Evolutionary conservation across 2,113 vertebrate genomes (phyloP).

Genomic region (Urocitellus parryii): DNA sequence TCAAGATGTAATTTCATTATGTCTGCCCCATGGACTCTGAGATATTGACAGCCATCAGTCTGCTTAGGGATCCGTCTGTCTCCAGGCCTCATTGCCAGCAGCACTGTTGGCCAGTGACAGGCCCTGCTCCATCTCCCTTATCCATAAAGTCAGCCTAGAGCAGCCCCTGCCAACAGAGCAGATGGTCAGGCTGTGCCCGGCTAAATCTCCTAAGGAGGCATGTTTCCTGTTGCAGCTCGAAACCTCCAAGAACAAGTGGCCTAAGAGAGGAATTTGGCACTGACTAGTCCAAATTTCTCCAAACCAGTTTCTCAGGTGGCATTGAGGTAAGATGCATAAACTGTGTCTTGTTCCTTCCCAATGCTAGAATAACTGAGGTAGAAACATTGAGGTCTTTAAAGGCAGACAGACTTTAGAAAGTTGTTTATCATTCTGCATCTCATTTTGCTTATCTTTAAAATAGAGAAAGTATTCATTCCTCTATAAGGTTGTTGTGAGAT

Average conservation of each 20-base stretch:
- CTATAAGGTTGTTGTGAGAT: background rate
- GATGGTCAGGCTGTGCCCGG: conserved; percentile 56
- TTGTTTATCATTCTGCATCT: background rate
- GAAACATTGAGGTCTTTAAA: conserved; percentile 13
- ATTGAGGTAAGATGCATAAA: conserved; percentile 1
- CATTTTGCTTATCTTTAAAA: conserved; percentile 58
- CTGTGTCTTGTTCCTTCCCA: conserved; percentile 21
- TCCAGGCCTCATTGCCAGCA: background rate
- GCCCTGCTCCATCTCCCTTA: background rate
- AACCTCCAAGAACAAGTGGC: conserved; percentile 60
- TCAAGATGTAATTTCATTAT: background rate
- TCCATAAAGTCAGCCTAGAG: conserved; percentile 31
- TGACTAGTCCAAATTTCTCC: background rate
- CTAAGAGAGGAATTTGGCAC: conserved; percentile 46
- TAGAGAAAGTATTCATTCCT: background rate
- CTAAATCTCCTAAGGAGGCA: conserved; percentile 58
- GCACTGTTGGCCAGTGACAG: background rate
- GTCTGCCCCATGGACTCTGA: conserved; percentile 4
- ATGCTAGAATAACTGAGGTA: background rate
- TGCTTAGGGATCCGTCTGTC: background rate
- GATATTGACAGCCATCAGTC: background rate
- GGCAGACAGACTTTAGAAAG: conserved; percentile 33
- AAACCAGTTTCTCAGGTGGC: background rate
- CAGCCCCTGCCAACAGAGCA: conserved; percentile 67
- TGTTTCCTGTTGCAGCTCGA: conserved; percentile 50